Evolutionary conservation across 2,113 vertebrate species (phyloP).

Genomic region (Neolamprologus fasciatus): DNA sequence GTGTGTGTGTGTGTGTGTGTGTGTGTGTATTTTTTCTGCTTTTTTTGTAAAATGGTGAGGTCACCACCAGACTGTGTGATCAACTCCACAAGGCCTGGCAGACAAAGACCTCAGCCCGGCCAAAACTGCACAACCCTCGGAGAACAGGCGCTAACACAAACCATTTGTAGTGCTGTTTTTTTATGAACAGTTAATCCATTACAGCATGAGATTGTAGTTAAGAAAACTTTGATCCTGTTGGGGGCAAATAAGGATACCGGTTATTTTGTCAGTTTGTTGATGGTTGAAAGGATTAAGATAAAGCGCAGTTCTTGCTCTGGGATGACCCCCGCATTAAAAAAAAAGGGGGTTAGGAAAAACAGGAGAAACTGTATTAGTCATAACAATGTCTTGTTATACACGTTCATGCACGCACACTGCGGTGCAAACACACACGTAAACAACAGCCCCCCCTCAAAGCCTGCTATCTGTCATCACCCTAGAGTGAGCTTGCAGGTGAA

Average conservation of each 20-base stretch:
- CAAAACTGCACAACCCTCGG: conserved; percentile 6
- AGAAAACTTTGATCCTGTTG: conserved; percentile 39
- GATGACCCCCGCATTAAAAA: neutral
- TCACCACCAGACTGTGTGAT: conserved; percentile 37
- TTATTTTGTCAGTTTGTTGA: conserved; percentile 39
- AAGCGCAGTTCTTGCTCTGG: conserved; percentile 13
- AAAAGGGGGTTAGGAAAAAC: neutral
- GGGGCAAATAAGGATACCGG: conserved; percentile 23
- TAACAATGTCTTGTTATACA: conserved; percentile 4
- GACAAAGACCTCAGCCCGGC: conserved; percentile 3
- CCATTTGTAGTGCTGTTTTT: conserved; percentile 42
- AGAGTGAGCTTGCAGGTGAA: neutral
- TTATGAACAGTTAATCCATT: conserved; percentile 49
- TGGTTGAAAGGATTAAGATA: conserved; percentile 46
- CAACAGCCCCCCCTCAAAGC: neutral
- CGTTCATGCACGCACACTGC: neutral
- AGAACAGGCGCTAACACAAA: conserved; percentile 32
- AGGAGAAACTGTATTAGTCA: neutral
- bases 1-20: neutral
- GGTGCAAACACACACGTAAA: neutral
- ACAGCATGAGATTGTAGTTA: conserved; percentile 50
- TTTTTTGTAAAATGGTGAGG: conserved; percentile 10
- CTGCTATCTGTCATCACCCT: neutral
- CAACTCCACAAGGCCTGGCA: conserved; percentile 48
- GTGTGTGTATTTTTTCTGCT: neutral